Conservation (phyloP, 1,140 invertebrate genomes). For the Cephus cinctus region DNA sequence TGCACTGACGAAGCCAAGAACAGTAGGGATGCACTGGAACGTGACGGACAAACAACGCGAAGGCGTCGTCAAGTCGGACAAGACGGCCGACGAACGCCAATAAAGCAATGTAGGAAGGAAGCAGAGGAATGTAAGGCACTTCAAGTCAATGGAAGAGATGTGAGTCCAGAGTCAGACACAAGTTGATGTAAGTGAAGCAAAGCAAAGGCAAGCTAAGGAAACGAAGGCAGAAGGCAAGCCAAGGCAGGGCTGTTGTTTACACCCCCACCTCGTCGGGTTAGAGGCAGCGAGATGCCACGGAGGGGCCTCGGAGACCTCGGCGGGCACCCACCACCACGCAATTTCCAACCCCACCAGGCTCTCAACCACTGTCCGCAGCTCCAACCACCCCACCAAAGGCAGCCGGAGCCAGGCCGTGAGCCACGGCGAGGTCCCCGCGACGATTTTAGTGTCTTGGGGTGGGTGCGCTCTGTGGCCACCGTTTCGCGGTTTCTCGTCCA, state of each 20-base stretch:
- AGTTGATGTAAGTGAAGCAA: constrained; percentile 27
- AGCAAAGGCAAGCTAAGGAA: constrained; percentile 5
- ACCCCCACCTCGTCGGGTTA: constrained; percentile 50
- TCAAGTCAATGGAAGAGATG: no score
- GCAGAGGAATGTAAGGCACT: no score
- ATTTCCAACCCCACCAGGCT: constrained; percentile 57
- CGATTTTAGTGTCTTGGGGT: constrained; percentile 57
- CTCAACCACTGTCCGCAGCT: constrained; percentile 56
- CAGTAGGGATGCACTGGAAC: no score
- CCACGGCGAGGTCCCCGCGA: constrained; percentile 54
- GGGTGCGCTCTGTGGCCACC: constrained; percentile 49
- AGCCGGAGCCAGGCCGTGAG: constrained; percentile 47
- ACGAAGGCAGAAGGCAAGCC: constrained; percentile 17
- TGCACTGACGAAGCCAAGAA: no score
- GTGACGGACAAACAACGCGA: no score
- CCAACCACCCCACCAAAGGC: constrained; percentile 55
- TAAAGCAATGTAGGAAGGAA: no score
- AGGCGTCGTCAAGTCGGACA: no score
- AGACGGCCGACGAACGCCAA: no score
- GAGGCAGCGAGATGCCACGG: constrained; percentile 37
- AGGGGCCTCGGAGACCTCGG: constrained; percentile 32
- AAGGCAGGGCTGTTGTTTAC: constrained; percentile 51
- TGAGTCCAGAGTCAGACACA: no score
- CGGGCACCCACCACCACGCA: constrained; percentile 55
- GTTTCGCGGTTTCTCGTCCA: constrained; percentile 36